These are phyloP conservation scores for Nymphalis c-album DNA, from an alignment of 2,888 invertebrate genomes.

Conservation along the genomic window DNA sequence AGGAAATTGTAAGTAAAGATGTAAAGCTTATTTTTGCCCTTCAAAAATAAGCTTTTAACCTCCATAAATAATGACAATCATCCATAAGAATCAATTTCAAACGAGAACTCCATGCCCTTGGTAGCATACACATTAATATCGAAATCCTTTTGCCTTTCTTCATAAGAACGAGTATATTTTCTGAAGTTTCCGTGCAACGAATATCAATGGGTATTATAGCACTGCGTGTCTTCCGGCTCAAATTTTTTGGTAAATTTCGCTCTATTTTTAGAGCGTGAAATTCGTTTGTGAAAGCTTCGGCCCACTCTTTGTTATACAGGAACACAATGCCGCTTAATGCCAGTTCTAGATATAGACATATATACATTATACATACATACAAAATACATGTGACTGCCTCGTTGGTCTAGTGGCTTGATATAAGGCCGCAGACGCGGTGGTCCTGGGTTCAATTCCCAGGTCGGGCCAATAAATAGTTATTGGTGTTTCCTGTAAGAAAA, in stretches of 20 bases:
- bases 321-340: slow-evolving; percentile 1
- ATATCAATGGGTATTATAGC: background rate
- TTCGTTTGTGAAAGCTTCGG: slow-evolving; percentile 22
- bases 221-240: slow-evolving; percentile 13
- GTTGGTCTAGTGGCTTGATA: too few relatives aligned
- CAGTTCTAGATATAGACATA: background rate
- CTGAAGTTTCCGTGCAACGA: background rate
- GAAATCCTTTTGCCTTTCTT: background rate
- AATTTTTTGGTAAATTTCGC: slow-evolving; percentile 18
- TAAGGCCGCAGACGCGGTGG: too few relatives aligned
- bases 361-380: background rate
- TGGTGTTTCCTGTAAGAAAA: too few relatives aligned
- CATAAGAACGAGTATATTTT: background rate
- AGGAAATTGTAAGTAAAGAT: too few relatives aligned
- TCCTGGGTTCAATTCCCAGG: too few relatives aligned
- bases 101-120: too few relatives aligned
- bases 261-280: slow-evolving; percentile 23
- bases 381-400: too few relatives aligned
- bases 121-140: background rate
- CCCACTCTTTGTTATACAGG: slow-evolving; percentile 13
- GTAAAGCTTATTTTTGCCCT: too few relatives aligned
- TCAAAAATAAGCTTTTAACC: too few relatives aligned
- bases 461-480: too few relatives aligned
- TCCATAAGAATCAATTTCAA: too few relatives aligned
- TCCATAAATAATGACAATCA: too few relatives aligned